A percentile compares a stretch with the other conserved stretches of the same genome.
Conservation (phyloP, 2,797 vertebrate species). For the Smutsia temminckii region DNA sequence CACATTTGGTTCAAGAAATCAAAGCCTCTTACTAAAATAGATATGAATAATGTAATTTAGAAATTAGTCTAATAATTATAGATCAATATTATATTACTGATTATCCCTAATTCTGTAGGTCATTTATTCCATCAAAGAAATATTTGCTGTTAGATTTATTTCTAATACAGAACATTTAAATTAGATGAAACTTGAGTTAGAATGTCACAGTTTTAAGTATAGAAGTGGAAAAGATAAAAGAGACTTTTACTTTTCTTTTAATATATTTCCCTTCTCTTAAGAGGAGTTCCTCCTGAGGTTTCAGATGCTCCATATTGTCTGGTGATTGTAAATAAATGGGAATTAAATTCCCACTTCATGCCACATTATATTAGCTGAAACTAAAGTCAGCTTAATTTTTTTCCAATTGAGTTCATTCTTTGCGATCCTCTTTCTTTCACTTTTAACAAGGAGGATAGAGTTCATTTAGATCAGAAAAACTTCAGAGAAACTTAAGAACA, state of each 20-base stretch:
- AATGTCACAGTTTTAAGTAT: not conserved
- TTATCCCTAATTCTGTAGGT: not conserved
- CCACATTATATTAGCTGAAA: conserved; percentile 52
- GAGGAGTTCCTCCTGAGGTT: conserved; percentile 28
- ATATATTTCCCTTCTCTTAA: conserved; percentile 42
- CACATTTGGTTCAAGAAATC: not conserved
- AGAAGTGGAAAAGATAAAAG: conserved; percentile 25
- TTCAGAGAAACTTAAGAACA: conserved; percentile 27
- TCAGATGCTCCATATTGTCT: conserved; percentile 61
- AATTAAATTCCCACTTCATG: conserved; percentile 63
- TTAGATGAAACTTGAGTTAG: not conserved
- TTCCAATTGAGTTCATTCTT: conserved; percentile 53
- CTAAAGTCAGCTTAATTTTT: conserved; percentile 55
- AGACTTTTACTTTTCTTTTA: conserved; percentile 32
- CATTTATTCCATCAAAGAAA: conserved; percentile 15
- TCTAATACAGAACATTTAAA: conserved; percentile 17
- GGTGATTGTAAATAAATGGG: conserved; percentile 56
- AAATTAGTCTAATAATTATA: not conserved
- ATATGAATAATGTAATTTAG: not conserved
- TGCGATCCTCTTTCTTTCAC: conserved; percentile 32
- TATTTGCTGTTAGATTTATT: conserved; percentile 19
- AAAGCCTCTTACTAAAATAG: not conserved
- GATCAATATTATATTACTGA: not conserved
- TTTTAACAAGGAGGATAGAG: conserved; percentile 52
- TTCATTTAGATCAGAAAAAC: conserved; percentile 41